Conservation (phyloP, 2,113 vertebrate genomes). For the Patagioenas fasciata region DNA sequence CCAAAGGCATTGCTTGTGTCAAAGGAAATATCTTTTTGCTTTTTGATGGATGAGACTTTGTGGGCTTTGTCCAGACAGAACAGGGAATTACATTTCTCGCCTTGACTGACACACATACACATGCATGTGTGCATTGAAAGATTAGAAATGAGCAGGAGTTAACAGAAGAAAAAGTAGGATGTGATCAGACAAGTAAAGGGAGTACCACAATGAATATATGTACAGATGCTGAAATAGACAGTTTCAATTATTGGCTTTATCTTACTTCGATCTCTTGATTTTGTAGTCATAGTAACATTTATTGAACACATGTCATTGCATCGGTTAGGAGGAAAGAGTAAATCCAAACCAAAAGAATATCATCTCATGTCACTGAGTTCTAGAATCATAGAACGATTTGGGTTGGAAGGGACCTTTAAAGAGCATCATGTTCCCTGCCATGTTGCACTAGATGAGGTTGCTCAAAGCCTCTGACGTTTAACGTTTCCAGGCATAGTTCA, state of each 20-base stretch:
- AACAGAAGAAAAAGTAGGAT: background rate
- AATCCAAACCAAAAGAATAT: background rate
- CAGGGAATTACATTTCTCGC: background rate
- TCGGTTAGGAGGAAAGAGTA: background rate
- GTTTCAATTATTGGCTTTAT: background rate
- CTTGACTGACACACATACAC: background rate
- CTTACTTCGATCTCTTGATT: background rate
- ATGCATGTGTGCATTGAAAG: background rate
- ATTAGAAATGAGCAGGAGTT: background rate
- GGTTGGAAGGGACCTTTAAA: background rate
- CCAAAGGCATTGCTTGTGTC: background rate
- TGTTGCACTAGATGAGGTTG: background rate
- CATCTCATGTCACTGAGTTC: background rate
- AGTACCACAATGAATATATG: background rate
- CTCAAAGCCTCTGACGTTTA: background rate
- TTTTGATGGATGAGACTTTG: background rate
- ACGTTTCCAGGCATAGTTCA: background rate
- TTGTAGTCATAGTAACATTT: background rate
- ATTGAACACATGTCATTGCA: background rate
- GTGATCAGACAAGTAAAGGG: background rate
- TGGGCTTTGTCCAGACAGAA: background rate
- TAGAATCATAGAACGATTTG: background rate
- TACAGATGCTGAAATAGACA: background rate
- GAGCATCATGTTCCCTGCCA: background rate
- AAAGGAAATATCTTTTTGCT: background rate